Evolutionary conservation across 2,888 invertebrate species (phyloP), one percentile per base, ranked within the genome.

Genomic region (Cinara cedri): DNA sequence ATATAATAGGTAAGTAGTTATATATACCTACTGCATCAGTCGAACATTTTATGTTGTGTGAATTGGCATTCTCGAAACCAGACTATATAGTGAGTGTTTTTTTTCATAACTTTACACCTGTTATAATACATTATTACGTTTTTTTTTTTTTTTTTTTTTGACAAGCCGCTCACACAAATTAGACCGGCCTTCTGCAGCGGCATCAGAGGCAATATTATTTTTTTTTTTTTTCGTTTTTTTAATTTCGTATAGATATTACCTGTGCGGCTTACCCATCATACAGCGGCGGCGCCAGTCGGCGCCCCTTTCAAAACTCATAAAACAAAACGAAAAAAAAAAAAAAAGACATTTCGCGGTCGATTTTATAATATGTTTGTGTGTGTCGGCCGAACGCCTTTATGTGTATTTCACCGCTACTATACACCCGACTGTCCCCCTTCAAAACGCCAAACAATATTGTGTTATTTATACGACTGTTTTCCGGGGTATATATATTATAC

Each of bases 321-420:
- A 78, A 78, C 76, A 78, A 78, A 78, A 76, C 75, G 21, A 34
- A 65, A 65, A 42, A 65, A 34, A 34, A 78, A 78, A 78, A 68
- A 78, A 78, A 78, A 78, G 76, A 78, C 76, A 70, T 78, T 78
- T 78, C 76, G 76, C 68, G 76, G 76, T 76, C 66, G 76, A 76
- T 57, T 57, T 76, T 46, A 10, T n/a, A n/a, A n/a, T n/a, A n/a
- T 44, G 13, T 65, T 42, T 54, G n/a, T 65, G 65, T 16, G 72
- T 34, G 75, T 57, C 76, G 76, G 21, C 44, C 68, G 57, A 76
- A 76, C 76, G 76, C 76, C 68, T 76, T 57, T 68, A 68, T 76
- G 66, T 68, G 76, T 76, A 68, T 68, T 76, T 66, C 66, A 55
- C 76, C 76, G 76, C n/a, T n/a, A 34, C 34, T 34, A n/a, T n/a